Conservation (phyloP, 2,797 vertebrate species). For the Fistularia tabacaria region DNA sequence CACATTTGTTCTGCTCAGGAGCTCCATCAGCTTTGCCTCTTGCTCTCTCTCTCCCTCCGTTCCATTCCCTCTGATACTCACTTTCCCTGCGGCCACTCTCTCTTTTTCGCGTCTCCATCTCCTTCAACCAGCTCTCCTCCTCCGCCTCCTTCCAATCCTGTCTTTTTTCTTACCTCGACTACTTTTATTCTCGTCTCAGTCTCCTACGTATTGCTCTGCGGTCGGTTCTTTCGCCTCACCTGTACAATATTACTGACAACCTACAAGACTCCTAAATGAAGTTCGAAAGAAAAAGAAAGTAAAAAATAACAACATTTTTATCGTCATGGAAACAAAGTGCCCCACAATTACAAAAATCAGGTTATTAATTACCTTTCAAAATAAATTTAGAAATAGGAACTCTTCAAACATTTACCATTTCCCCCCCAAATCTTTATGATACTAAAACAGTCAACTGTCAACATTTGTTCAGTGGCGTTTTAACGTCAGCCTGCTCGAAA, state of each 20-base stretch:
- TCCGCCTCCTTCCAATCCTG: slow-evolving; percentile 25
- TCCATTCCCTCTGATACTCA: slow-evolving; percentile 36
- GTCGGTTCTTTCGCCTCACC: slow-evolving; percentile 25
- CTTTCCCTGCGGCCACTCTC: slow-evolving; percentile 43
- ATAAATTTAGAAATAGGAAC: too few relatives aligned
- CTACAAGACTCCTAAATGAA: too few relatives aligned
- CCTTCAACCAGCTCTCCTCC: slow-evolving; percentile 35
- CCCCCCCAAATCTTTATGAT: too few relatives aligned
- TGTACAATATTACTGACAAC: background rate
- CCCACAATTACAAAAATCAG: too few relatives aligned
- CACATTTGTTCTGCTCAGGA: slow-evolving; percentile 73
- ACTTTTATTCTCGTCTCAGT: slow-evolving; percentile 5
- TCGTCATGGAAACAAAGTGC: too few relatives aligned
- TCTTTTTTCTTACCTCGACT: slow-evolving; percentile 15
- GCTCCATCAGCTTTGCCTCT: slow-evolving; percentile 56
- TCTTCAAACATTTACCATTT: too few relatives aligned
- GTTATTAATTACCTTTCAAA: too few relatives aligned
- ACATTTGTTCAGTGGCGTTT: too few relatives aligned
- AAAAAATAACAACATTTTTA: too few relatives aligned
- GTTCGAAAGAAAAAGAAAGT: too few relatives aligned
- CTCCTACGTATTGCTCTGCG: slow-evolving; percentile 17
- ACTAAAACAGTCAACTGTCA: too few relatives aligned
- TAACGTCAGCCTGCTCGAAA: too few relatives aligned
- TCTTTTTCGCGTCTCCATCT: slow-evolving; percentile 36
- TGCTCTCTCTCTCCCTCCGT: slow-evolving; percentile 21